Conservation (phyloP, 2,797 vertebrate species). For the Protosalanx chinensis region DNA sequence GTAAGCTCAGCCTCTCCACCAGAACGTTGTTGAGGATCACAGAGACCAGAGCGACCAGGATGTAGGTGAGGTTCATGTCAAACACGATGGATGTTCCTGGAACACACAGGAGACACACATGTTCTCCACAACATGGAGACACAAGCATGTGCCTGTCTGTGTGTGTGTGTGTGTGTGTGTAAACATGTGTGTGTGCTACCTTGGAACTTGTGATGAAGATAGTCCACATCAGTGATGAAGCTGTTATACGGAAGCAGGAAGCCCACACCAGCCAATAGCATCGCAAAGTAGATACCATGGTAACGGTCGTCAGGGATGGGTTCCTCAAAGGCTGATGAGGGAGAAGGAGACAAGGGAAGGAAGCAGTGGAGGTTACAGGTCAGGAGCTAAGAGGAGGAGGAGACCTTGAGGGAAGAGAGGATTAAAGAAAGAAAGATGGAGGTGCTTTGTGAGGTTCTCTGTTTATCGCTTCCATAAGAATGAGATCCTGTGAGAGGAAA, state of each 20-base stretch:
- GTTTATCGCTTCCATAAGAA: too few species aligned
- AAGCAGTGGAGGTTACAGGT: neutral
- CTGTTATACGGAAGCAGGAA: slow-evolving; percentile 98
- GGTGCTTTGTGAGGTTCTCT: too few species aligned
- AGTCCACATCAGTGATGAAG: slow-evolving; percentile 96
- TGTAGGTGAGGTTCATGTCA: slow-evolving; percentile 97
- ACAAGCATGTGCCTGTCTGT: neutral
- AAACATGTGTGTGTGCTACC: slow-evolving; percentile 63
- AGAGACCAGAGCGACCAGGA: slow-evolving; percentile 87
- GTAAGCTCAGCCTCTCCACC: slow-evolving; percentile 90
- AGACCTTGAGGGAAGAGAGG: too few species aligned
- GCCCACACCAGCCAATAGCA: slow-evolving; percentile 94
- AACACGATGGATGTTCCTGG: slow-evolving; percentile 94
- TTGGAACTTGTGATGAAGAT: slow-evolving; percentile 93
- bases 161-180: neutral
- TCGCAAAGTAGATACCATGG: slow-evolving; percentile 96
- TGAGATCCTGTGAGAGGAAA: too few species aligned
- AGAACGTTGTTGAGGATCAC: slow-evolving; percentile 92
- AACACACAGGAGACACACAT: neutral
- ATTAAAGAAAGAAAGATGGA: too few species aligned
- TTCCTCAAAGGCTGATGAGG: slow-evolving; percentile 74
- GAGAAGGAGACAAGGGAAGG: slow-evolving; percentile 5
- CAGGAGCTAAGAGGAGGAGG: slow-evolving; percentile 16
- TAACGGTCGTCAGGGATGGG: slow-evolving; percentile 88
- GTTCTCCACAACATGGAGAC: neutral